Base-by-base conservation (phyloP, 2,113 vertebrate species). In the Engraulis encrasicolus region DNA sequence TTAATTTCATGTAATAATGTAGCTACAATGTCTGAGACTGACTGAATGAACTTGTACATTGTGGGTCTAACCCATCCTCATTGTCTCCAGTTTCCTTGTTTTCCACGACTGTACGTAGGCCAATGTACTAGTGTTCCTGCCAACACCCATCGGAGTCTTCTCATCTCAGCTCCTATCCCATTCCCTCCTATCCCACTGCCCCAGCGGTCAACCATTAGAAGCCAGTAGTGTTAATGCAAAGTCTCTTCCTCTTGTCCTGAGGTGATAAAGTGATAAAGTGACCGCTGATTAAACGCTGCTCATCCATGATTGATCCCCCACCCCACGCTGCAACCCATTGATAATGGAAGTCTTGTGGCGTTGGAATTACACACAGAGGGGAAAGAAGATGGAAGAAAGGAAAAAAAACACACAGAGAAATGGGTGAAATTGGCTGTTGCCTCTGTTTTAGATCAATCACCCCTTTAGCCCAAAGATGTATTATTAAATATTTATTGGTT, bases 251-350 rank as follows among this genome's bases (percentile, higher is more conserved):
- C 66, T 74, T 36, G 66, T 86, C 78, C 82, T 81, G 81, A n/a
- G n/a, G n/a, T n/a, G n/a, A n/a, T 78, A 36, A 79, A 77, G 82
- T 36, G 19, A 58, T 78, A 78, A 83, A 82, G 81, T 81, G 81
- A 34, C 61, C 40, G 77, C 61, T 83, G 78, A 86, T 83, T 58
- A 61, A 81, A 50, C 79, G 49, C 66, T 74, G 66, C 66, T 74
- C 49, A n/a, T 48, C 71, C 40, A 50, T 83, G 81, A 83, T 80
- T 50, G 66, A 83, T 86, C 71, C 49, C 36, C 52, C 14, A 27
- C 49, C 18, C 50, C 52, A 78, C n/a, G n/a, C 78, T 23, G 78
- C 36, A 86, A 71, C 37, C 82, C 81, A 78, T 86, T 83, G 78
- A 80, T 50, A 58, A 83, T 52, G 49, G 58, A 81, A 80, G 81